Percentiles rank a stretch among this genome's conserved stretches.
These are phyloP conservation scores for Cheiracanthium punctorium DNA, from an alignment of 2,888 invertebrate species.

Conservation along the genomic window DNA sequence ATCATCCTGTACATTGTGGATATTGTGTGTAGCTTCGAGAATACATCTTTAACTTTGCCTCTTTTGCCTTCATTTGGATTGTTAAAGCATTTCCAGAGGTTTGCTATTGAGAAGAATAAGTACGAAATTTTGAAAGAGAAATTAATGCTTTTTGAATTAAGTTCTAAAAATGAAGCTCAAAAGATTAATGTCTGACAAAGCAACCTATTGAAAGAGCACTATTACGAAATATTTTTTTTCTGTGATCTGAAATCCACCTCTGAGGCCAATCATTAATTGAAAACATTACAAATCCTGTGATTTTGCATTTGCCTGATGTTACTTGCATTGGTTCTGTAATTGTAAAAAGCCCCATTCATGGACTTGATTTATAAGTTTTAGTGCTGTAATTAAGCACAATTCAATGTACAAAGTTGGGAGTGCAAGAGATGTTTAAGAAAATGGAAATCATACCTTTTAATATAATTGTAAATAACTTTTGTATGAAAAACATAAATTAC, in stretches of 20 bases:
- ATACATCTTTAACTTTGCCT: slow-evolving; percentile 29
- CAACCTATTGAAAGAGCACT: not conserved
- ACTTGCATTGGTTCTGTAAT: slow-evolving; percentile 12
- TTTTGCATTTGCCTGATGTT: slow-evolving; percentile 22
- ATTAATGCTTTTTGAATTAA: slow-evolving; percentile 23
- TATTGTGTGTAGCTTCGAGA: slow-evolving; percentile 24
- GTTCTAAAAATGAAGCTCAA: slow-evolving; percentile 2
- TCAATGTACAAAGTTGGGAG: not conserved
- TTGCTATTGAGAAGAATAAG: slow-evolving; percentile 44
- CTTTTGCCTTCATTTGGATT: slow-evolving; percentile 24
- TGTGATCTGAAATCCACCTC: not conserved
- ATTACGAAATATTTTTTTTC: not conserved
- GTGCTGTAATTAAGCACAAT: not conserved
- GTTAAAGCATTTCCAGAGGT: slow-evolving; percentile 48
- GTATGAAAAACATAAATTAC: too few species aligned
- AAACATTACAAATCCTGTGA: slow-evolving; percentile 36
- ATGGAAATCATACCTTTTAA: not conserved
- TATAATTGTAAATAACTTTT: not conserved
- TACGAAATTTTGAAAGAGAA: slow-evolving; percentile 46
- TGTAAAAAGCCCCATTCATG: slow-evolving; percentile 29
- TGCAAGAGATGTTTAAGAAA: not conserved
- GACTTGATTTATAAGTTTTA: slow-evolving; percentile 14
- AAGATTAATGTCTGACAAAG: slow-evolving; percentile 31
- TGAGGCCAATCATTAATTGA: not conserved
- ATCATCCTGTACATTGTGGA: slow-evolving; percentile 37